Evolutionary conservation across 1,140 invertebrate species (phyloP), one percentile per base, ranked within the genome.

Genomic region (Euwallacea similis): DNA sequence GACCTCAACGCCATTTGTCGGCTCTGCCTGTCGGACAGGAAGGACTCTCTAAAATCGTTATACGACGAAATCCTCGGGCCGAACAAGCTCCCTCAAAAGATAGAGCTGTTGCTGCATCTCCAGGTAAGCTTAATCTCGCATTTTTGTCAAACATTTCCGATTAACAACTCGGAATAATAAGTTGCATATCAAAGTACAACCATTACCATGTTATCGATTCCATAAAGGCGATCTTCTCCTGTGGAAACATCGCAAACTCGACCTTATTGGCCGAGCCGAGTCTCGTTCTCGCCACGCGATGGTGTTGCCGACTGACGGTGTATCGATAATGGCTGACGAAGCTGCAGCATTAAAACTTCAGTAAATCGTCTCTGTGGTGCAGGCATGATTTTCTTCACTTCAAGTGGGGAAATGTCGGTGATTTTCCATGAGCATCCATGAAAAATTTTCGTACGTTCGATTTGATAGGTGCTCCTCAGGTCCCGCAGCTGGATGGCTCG

Each of bases 11-110:
- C 58, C 33, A 43, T 69, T 72, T 80, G 79, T 63, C 76, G 79
- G 65, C 74, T 80, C 44, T 80, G 79, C 63, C 74, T 80, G 53
- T 69, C 73, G 6, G 77, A 80, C n/a, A 76, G 72, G 47, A 54
- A 65, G 13, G 76, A 77, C 43, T 66, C 74, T 54, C 71, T 79
- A 65, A 77, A 76, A 69, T 75, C 74, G 43, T 66, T 79, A 69
- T 79, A 76, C 70, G 78, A 77, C 61, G 77, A 75, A 44, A 66
- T 60, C 16, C 55, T 68, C 54, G 69, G 58, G 16, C 66, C 75
- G 59, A 70, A 54, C 42, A 50, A 13, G 42, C 65, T 79, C n/a
- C 69, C 69, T 43, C 72, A 75, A 44, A 76, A 76, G 68, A 79
- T 79, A 63, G 60, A 66, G 42, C 58, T 66, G 60, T 74, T 70